A percentile compares a stretch with the other conserved stretches of the same genome.
Conservation (phyloP, 2,888 invertebrate genomes). For the Parnassius smintheus region DNA sequence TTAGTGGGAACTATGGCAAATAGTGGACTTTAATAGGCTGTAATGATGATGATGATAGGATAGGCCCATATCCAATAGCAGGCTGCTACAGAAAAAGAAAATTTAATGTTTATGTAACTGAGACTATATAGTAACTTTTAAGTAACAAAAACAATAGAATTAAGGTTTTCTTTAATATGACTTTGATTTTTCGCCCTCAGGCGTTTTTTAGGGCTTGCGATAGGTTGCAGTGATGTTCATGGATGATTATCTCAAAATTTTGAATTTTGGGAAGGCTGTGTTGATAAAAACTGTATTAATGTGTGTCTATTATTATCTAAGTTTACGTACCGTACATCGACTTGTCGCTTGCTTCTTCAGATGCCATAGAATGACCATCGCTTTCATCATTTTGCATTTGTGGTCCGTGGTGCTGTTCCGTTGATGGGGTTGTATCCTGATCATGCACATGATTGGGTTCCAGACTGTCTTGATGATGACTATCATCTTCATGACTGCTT, state of each 20-base stretch:
- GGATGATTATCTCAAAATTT: no score
- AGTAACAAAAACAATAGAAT: background rate
- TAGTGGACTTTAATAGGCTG: no score
- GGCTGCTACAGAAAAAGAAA: no score
- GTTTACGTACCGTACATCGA: conserved; percentile 74
- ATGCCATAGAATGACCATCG: conserved; percentile 42
- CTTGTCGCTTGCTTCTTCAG: conserved; percentile 68
- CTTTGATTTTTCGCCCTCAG: background rate
- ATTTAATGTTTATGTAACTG: no score
- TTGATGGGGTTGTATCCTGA: conserved; percentile 5
- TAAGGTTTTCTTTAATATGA: background rate
- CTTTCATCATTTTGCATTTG: conserved; percentile 51
- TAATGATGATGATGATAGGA: no score
- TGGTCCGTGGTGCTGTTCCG: conserved; percentile 38
- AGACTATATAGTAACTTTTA: no score
- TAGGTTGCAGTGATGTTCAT: no score
- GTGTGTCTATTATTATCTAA: background rate
- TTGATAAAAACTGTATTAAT: no score
- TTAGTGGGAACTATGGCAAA: no score
- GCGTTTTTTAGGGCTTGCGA: background rate
- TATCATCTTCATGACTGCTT: conserved; percentile 21
- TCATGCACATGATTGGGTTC: conserved; percentile 20
- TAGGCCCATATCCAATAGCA: no score
- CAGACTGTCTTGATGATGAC: conserved; percentile 22
- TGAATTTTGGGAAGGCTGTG: no score